Base-by-base conservation (phyloP, 2,797 vertebrate species). In the Phataginus tetradactyla region DNA sequence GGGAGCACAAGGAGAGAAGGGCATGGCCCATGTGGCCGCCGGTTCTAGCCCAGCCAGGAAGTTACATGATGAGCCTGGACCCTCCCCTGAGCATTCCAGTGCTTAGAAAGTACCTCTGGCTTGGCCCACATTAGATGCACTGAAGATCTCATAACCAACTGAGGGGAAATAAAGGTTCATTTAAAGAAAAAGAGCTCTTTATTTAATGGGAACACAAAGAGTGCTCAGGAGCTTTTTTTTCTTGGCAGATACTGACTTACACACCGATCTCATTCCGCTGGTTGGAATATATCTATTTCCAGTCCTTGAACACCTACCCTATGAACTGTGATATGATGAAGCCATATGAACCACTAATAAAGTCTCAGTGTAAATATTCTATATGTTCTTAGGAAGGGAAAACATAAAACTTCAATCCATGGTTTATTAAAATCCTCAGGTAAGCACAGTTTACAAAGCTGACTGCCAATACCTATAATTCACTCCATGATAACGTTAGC, bases 381-480 rank as follows among this genome's bases (percentile, higher is more conserved):
- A 51, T 95, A 97, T 95, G 91, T 94, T 93, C 91, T 95, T 96
- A 93, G 96, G 94, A 93, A 94, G 32, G 12, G 45, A 97, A 97
- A 96, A 95, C 96, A 88, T 96, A 95, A 96, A 96, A 96, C 79
- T 71, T 94, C 91, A 96, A 96, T 95, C 91, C 71, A 81, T 72
- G 80, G 89, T 98, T 98, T 98, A 98, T 98, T 98, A 98, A 98
- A 98, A 98, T 97, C 96, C 93, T 88, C 94, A 97, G 98, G 97
- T 98, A 98, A 97, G 96, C 81, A 94, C 53, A 57, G 92, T 92
- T 96, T 96, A 96, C 92, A 94, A 96, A 96, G 49, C 95, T 86
- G 94, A 96, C 69, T 39, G 84, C 94, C 90, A 49, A 91, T 96
- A 97, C 75, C 92, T 95, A 86, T 95, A 97, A 94, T 74, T 96